phyloP scores from a whole-genome alignment of 1,140 invertebrate genomes.

The Ceratosolen fusciceps region DNA sequence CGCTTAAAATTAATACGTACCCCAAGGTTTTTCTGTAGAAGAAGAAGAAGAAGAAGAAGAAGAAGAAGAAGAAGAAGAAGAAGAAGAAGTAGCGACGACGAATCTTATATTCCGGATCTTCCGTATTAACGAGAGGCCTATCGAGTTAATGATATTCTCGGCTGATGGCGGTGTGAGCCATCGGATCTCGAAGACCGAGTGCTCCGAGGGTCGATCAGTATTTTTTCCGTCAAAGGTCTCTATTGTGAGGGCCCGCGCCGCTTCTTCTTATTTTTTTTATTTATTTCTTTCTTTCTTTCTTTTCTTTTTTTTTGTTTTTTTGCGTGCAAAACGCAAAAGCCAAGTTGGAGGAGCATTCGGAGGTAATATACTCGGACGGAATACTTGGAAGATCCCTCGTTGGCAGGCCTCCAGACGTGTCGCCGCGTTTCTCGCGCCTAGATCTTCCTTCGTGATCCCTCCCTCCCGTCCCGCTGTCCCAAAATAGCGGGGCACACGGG shows the following conservation, averaged over 20 bases:
- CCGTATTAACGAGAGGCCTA: background rate
- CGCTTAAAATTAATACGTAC: background rate
- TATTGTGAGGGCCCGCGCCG: background rate
- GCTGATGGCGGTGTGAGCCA: background rate
- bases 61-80: too few relatives aligned
- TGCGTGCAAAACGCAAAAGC: background rate
- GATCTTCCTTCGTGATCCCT: slow-evolving; percentile 7
- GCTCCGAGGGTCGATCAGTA: background rate
- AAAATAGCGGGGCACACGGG: slow-evolving; percentile 12
- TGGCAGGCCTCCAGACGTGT: slow-evolving; percentile 1
- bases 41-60: background rate
- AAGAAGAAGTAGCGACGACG: background rate
- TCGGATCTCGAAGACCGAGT: background rate
- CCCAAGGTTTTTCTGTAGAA: background rate
- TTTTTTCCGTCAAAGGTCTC: background rate
- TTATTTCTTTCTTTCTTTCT: too few relatives aligned
- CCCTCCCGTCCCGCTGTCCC: background rate
- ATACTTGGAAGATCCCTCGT: slow-evolving; percentile 3
- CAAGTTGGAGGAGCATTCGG: background rate
- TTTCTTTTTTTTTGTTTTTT: too few relatives aligned
- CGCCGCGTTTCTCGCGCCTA: slow-evolving; percentile 34
- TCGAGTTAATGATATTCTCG: background rate
- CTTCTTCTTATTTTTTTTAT: too few relatives aligned
- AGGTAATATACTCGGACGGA: too few relatives aligned
- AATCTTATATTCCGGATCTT: background rate